These are phyloP conservation scores for Ornithorhynchus anatinus DNA, from an alignment of 2,113 vertebrate genomes.

Conservation along the genomic window DNA sequence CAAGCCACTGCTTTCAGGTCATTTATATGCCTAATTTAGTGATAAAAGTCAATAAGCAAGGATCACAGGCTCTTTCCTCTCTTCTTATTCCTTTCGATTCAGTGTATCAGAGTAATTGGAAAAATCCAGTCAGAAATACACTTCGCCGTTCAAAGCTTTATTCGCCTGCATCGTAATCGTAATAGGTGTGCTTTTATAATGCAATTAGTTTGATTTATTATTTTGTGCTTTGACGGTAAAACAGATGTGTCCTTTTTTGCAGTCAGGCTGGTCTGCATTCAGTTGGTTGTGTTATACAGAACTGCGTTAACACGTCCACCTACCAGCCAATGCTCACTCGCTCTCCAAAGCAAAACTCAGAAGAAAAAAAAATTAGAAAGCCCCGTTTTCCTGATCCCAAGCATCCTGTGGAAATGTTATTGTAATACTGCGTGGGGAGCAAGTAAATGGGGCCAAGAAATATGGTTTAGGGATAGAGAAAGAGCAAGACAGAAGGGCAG, in stretches of 20 bases:
- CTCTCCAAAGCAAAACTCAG: slow-evolving; percentile 14
- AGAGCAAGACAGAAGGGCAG: neutral
- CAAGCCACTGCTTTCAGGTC: slow-evolving; percentile 83
- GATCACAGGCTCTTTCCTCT: slow-evolving; percentile 44
- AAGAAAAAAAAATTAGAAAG: slow-evolving; percentile 26
- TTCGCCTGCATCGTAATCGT: neutral
- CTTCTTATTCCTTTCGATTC: slow-evolving; percentile 54
- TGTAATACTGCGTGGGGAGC: slow-evolving; percentile 10
- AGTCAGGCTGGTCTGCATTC: neutral
- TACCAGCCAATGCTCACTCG: neutral
- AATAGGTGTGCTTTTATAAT: slow-evolving; percentile 3
- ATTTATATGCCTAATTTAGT: slow-evolving; percentile 93
- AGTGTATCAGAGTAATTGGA: slow-evolving; percentile 59
- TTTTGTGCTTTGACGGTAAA: neutral
- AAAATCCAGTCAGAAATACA: slow-evolving; percentile 21
- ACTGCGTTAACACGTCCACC: neutral
- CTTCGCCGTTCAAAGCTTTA: neutral
- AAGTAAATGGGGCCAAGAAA: slow-evolving; percentile 27
- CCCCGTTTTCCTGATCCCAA: neutral
- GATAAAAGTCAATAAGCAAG: slow-evolving; percentile 84
- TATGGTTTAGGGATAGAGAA: too few species aligned
- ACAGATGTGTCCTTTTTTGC: neutral
- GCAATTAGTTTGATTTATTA: slow-evolving; percentile 9
- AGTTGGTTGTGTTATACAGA: neutral
- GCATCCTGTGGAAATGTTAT: slow-evolving; percentile 1